Evolutionary conservation across 64 coral and sea anemone genomes (phyloP).

Genomic region (Hydrozoanthus tunicans): DNA sequence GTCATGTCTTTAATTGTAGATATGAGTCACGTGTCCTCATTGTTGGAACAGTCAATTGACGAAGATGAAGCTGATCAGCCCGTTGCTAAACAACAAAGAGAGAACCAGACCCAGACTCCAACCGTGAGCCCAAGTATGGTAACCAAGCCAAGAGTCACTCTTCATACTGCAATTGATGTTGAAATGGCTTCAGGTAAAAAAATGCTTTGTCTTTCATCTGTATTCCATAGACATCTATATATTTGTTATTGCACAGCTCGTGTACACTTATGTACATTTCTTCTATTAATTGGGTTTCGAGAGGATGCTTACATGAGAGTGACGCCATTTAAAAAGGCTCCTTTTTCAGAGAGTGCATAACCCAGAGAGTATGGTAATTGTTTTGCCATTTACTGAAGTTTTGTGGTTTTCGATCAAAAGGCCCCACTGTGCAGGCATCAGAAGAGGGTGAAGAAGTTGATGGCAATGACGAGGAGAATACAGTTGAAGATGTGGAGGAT

Average conservation of each 20-base stretch:
- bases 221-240: neutral
- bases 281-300: too few species aligned
- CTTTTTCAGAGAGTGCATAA: neutral
- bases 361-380: neutral
- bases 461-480: conserved; percentile 48
- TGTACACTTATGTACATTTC: too few species aligned
- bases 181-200: conserved; percentile 78
- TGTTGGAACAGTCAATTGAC: conserved; percentile 90
- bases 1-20: conserved; percentile 37
- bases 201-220: neutral
- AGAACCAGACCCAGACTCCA: conserved; percentile 19
- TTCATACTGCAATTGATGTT: conserved; percentile 95
- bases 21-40: conserved; percentile 73
- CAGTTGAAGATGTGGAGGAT: conserved; percentile 61
- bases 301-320: too few species aligned
- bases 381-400: neutral
- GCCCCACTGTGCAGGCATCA: conserved; percentile 74
- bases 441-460: conserved; percentile 93
- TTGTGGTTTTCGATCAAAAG: conserved; percentile 31
- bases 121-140: conserved; percentile 25
- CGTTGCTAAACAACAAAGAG: conserved; percentile 64
- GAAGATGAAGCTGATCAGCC: conserved; percentile 88
- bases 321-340: too few species aligned
- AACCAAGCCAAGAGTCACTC: conserved; percentile 46
- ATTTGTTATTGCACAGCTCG: too few species aligned